These are phyloP conservation scores for Pollenia angustigena DNA, from an alignment of 2,888 invertebrate genomes.

Conservation along the genomic window DNA sequence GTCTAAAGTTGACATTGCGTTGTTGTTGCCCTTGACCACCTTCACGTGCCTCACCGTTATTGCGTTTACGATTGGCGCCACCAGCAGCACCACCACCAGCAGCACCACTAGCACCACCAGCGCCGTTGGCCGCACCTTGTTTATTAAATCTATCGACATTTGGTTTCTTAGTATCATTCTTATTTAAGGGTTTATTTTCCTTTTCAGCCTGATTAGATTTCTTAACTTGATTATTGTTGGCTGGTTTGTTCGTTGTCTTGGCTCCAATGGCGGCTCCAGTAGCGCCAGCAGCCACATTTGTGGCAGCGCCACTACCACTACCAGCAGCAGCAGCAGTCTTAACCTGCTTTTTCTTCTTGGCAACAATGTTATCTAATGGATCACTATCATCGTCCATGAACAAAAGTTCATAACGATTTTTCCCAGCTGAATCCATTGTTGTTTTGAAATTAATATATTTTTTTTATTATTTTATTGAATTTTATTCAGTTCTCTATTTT, in stretches of 20 bases:
- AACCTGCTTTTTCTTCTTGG: conserved; percentile 82
- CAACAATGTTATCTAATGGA: conserved; percentile 84
- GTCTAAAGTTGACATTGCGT: conserved; percentile 80
- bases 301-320: conserved; percentile 65
- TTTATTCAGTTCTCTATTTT: conserved; percentile 64
- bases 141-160: conserved; percentile 75
- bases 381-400: conserved; percentile 84
- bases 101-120: conserved; percentile 61
- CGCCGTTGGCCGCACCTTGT: conserved; percentile 77
- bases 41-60: conserved; percentile 79
- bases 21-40: conserved; percentile 75
- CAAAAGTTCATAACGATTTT: conserved; percentile 84
- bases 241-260: conserved; percentile 71
- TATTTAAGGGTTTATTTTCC: conserved; percentile 84
- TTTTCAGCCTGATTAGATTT: conserved; percentile 82
- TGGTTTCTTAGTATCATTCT: conserved; percentile 80
- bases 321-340: conserved; percentile 76
- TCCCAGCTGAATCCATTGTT: conserved; percentile 83
- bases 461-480: conserved; percentile 64
- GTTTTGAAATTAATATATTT: conserved; percentile 67
- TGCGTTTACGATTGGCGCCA: conserved; percentile 77
- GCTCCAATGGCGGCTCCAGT: conserved; percentile 75
- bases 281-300: conserved; percentile 58
- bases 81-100: conserved; percentile 74
- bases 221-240: conserved; percentile 75